Percentiles rank a stretch among this genome's conserved stretches.
Conservation (phyloP, 2,888 invertebrate genomes). For the Ephialtes manifestator region DNA sequence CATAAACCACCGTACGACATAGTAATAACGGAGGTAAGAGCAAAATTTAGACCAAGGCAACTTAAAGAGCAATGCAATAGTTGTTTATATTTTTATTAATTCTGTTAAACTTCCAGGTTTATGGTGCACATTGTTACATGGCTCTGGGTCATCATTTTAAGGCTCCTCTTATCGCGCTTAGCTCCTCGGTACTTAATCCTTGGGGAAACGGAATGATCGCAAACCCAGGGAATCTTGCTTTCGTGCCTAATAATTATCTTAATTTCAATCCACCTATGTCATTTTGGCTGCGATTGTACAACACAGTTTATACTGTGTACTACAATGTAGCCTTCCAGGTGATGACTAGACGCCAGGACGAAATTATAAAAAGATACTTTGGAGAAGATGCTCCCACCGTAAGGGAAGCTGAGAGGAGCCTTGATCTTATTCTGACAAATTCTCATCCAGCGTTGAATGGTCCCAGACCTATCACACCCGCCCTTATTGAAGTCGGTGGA, state of each 20-base stretch:
- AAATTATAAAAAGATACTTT: constrained; percentile 73
- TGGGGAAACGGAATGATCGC: constrained; percentile 74
- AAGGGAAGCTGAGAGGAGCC: constrained; percentile 85
- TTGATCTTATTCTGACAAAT: constrained; percentile 87
- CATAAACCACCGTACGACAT: constrained; percentile 80
- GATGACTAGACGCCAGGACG: constrained; percentile 72
- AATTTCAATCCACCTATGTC: constrained; percentile 63
- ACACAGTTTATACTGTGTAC: constrained; percentile 60
- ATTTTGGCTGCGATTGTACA: constrained; percentile 76
- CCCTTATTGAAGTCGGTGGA: constrained; percentile 87
- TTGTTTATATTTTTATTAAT: not conserved
- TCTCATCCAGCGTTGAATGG: constrained; percentile 86
- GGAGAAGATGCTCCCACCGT: constrained; percentile 82
- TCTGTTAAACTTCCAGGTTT: constrained; percentile 66
- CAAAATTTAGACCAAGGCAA: not conserved
- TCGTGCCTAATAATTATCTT: constrained; percentile 69
- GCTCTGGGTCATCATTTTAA: constrained; percentile 74
- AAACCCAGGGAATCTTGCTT: constrained; percentile 77
- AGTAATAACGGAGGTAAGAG: constrained; percentile 76
- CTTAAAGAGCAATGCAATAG: not conserved
- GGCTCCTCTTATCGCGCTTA: constrained; percentile 76
- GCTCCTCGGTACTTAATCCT: constrained; percentile 73
- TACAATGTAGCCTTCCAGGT: constrained; percentile 68
- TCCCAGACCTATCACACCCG: constrained; percentile 85
- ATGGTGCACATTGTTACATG: constrained; percentile 75